Evolutionary conservation across 2,888 invertebrate species (phyloP), one percentile per base, ranked within the genome.

Genomic region (Ophion costatus): DNA sequence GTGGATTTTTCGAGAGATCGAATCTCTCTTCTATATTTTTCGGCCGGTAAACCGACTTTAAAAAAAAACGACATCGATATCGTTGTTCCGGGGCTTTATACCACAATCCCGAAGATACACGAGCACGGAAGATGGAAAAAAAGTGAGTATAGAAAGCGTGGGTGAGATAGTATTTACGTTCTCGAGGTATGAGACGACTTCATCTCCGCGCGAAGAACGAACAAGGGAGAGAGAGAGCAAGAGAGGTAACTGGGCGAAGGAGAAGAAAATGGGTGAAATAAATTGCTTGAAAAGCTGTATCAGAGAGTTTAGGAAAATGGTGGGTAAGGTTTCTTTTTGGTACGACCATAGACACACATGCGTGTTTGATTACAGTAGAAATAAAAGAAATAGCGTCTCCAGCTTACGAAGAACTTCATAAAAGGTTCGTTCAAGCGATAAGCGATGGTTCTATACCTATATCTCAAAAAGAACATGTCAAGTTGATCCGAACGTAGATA

Each of bases 371-470:
- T 17, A 14, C 5, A 64, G 61, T 59, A 29, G 33, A 76, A 66
- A 76, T 22, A 70, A 79, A 59, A 29, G 22, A 38, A 69, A 71
- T 9, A 45, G 38, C 63, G 70, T 70, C n/a, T 70, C 81, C 66
- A 75, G 78, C 79, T 84, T 78, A 66, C 78, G 45, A 38, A 64
- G 57, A 70, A 84, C 74, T 78, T 75, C 29, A 75, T 70, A 59
- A 70, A 79, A 81, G 78, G 81, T 81, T 84, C 78, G 59, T 78
- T 75, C 81, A 74, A 84, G 59, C 81, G 81, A 84, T 77, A 64
- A 66, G 74, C 74, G 78, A 79, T 79, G 78, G 78, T 71, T 61
- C 56, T 14, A 57, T 51, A 51, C 73, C 22, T 78, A 51, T 56
- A 70, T 70, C 59, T 63, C 69, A 42, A n/a, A 64, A 74, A 78